Evolutionary conservation across 2,797 vertebrate genomes (phyloP).

Genomic region (Sebastes minor): DNA sequence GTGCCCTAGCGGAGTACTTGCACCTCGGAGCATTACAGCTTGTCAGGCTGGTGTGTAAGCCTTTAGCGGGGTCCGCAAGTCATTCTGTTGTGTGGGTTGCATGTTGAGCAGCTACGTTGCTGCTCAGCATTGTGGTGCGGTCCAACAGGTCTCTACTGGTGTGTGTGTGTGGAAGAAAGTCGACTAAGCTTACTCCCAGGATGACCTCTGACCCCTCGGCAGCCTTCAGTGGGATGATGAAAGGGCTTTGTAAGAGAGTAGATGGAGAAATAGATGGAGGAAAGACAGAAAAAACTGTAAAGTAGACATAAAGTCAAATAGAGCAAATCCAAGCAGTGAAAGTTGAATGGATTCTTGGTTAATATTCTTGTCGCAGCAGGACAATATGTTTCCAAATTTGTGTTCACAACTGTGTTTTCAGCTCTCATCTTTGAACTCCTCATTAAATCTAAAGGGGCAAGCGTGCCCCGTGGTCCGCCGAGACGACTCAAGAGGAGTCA

Average conservation of each 20-base stretch:
- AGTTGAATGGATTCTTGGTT: neutral
- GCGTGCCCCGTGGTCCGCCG: neutral
- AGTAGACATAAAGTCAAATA: neutral
- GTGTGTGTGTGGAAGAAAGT: conserved; percentile 1
- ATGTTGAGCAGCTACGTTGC: conserved; percentile 22
- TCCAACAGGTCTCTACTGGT: conserved; percentile 8
- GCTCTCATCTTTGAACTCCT: neutral
- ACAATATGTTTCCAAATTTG: neutral
- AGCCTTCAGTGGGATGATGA: neutral
- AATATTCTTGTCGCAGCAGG: neutral
- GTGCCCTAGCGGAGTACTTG: conserved; percentile 12
- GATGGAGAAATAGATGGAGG: neutral
- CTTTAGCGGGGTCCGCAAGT: neutral
- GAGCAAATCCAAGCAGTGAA: neutral
- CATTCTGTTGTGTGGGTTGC: conserved; percentile 6
- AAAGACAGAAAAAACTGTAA: neutral
- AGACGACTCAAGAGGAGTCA: conserved; percentile 21
- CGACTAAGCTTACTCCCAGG: conserved; percentile 18
- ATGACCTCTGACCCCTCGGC: conserved; percentile 12
- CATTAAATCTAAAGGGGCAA: conserved; percentile 16
- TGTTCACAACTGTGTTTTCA: neutral
- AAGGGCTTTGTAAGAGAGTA: neutral
- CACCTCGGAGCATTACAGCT: conserved; percentile 22
- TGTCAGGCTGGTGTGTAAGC: conserved; percentile 22
- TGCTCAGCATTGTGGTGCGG: neutral